Conservation (phyloP, 2,888 invertebrate genomes). For the Baccha elongata region DNA sequence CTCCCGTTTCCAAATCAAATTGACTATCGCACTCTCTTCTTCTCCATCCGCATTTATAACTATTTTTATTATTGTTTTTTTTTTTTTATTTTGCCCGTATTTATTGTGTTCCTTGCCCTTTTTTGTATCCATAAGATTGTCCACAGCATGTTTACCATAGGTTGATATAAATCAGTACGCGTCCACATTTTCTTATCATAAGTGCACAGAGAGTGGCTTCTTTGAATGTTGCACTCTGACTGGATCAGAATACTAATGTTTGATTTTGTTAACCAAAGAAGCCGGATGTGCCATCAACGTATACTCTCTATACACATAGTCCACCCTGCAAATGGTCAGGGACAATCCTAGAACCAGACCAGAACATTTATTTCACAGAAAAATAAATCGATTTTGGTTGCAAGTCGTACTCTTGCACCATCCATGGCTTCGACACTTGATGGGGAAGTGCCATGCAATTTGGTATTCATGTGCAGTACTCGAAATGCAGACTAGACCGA, state of each 20-base stretch:
- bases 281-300: constrained; percentile 70
- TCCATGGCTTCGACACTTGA: constrained; percentile 12
- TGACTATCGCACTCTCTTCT: constrained; percentile 46
- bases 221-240: constrained; percentile 71
- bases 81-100: constrained; percentile 53
- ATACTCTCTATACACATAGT: constrained; percentile 6
- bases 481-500: constrained; percentile 72
- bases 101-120: constrained; percentile 45
- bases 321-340: constrained; percentile 66
- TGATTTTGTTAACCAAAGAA: constrained; percentile 48
- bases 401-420: neutral
- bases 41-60: constrained; percentile 42
- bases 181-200: constrained; percentile 71
- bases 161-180: constrained; percentile 74
- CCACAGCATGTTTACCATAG: constrained; percentile 55
- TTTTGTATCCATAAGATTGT: constrained; percentile 47
- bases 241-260: constrained; percentile 69
- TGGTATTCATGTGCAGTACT: constrained; percentile 68
- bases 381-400: constrained; percentile 63
- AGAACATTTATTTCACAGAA: constrained; percentile 70
- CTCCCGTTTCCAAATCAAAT: constrained; percentile 69
- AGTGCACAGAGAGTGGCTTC: constrained; percentile 66
- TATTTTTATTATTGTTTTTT: constrained; percentile 46
- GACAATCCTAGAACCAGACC: constrained; percentile 71
- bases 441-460: constrained; percentile 70